phyloP scores from a whole-genome alignment of 2,797 vertebrate genomes.

The Synaphobranchus kaupii region DNA sequence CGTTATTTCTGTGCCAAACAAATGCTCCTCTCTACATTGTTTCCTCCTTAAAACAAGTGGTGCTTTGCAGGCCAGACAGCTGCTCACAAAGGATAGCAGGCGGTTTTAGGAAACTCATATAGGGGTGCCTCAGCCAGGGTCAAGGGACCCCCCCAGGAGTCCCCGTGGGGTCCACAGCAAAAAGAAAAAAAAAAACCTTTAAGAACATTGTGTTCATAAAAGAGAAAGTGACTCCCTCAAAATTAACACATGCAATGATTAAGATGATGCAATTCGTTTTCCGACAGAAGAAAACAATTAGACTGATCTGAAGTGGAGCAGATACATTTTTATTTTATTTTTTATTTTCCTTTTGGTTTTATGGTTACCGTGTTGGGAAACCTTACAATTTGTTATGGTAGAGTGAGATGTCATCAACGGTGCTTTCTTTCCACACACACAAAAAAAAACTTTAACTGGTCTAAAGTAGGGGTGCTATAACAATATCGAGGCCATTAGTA shows the following conservation, averaged over 20 bases:
- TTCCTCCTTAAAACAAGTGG: not conserved
- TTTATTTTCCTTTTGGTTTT: not conserved
- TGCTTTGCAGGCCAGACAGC: not conserved
- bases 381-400: not conserved
- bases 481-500: not conserved
- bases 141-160: not conserved
- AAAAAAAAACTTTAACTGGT: not conserved
- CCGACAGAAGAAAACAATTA: no score
- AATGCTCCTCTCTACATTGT: not conserved
- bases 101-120: not conserved
- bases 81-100: not conserved
- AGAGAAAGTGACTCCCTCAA: no score
- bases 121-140: not conserved
- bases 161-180: not conserved
- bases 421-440: not conserved
- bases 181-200: not conserved
- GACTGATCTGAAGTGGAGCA: not conserved
- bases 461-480: not conserved
- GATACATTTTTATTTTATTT: not conserved
- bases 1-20: constrained; percentile 46
- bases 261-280: not conserved
- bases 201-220: not conserved
- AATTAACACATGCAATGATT: not conserved
- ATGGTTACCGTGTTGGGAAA: not conserved
- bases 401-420: not conserved